These are phyloP conservation scores for Cosmopolites sordidus DNA, from an alignment of 2,888 invertebrate genomes.

Conservation along the genomic window DNA sequence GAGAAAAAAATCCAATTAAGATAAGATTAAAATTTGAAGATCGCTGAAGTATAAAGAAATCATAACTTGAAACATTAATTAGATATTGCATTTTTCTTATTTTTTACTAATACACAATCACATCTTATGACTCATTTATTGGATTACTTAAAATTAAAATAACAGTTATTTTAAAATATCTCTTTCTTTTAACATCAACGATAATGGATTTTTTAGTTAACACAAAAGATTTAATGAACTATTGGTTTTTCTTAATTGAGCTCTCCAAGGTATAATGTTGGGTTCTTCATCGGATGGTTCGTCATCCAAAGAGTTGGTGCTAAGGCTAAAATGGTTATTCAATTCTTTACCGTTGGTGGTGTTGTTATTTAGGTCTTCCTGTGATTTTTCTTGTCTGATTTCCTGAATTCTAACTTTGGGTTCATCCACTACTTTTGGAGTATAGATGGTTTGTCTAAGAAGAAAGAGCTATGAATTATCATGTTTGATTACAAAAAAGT, in stretches of 20 bases:
- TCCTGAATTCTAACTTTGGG: constrained; percentile 50
- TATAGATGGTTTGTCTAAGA: constrained; percentile 63
- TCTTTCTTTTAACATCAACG: too few relatives aligned
- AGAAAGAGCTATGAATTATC: too few relatives aligned
- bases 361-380: constrained; percentile 41
- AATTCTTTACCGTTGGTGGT: constrained; percentile 44
- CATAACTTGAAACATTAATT: too few relatives aligned
- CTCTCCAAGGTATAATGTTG: constrained; percentile 81
- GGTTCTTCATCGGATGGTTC: constrained; percentile 47
- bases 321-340: constrained; percentile 26
- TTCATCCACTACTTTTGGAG: constrained; percentile 65
- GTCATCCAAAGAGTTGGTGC: constrained; percentile 31
- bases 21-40: too few relatives aligned
- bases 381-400: constrained; percentile 32
- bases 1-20: too few relatives aligned
- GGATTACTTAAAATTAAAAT: too few relatives aligned
- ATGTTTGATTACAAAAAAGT: not conserved
- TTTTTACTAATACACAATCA: too few relatives aligned
- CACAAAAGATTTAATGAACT: constrained; percentile 76
- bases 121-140: too few relatives aligned
- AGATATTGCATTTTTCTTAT: too few relatives aligned
- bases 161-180: too few relatives aligned
- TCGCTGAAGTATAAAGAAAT: too few relatives aligned
- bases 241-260: constrained; percentile 83
- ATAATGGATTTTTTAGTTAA: constrained; percentile 6